Evolutionary conservation across 2,797 vertebrate genomes (phyloP).

Genomic region (Craterocephalus amniculus): DNA sequence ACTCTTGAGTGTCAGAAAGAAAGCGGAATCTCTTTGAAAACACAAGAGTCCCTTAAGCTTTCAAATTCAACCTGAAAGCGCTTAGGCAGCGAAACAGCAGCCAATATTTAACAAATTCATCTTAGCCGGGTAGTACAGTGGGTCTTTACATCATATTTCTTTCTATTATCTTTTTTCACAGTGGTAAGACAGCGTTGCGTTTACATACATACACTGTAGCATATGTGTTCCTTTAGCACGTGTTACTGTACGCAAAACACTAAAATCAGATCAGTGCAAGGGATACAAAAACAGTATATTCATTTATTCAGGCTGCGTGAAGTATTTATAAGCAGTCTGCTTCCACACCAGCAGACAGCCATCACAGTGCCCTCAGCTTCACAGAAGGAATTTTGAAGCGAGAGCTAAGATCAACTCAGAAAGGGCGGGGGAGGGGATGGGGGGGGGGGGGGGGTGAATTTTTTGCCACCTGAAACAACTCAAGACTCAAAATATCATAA

Average conservation of each 20-base stretch:
- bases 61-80: constrained; percentile 37
- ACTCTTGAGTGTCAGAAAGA: constrained; percentile 27
- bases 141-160: no score
- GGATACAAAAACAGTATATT: neutral
- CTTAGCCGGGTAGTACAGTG: neutral
- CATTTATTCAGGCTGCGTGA: no score
- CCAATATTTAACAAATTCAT: constrained; percentile 14
- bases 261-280: neutral
- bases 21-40: constrained; percentile 33
- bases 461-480: no score
- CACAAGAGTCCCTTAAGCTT: constrained; percentile 42
- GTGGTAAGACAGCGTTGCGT: neutral
- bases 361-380: no score
- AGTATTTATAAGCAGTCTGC: no score
- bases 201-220: neutral
- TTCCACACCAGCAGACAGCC: no score
- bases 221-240: neutral
- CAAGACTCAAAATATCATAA: no score
- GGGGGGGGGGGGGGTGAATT: no score
- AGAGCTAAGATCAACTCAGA: no score
- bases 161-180: neutral
- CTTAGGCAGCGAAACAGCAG: constrained; percentile 1
- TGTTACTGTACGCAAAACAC: neutral
- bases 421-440: no score
- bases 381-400: no score